Percentiles rank a stretch among this genome's conserved stretches.
These are phyloP conservation scores for Hephaestus fuliginosus DNA, from an alignment of 2,797 vertebrate genomes.

Conservation along the genomic window DNA sequence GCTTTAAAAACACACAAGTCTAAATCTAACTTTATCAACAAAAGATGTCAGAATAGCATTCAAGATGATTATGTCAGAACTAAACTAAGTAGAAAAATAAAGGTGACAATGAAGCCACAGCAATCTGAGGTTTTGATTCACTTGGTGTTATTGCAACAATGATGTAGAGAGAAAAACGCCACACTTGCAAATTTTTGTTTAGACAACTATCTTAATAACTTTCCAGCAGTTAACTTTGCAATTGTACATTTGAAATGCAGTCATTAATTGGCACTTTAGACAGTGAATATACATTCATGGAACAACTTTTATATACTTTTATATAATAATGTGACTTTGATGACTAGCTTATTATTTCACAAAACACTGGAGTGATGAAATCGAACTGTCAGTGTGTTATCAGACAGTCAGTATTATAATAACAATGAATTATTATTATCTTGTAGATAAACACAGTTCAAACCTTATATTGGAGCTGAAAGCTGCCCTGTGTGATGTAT, in stretches of 20 bases:
- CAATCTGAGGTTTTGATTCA: slow-evolving; percentile 8
- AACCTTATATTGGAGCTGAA: neutral
- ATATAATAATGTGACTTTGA: neutral
- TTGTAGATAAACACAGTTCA: neutral
- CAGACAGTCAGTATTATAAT: too few relatives aligned
- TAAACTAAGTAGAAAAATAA: neutral
- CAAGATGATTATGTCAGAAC: neutral
- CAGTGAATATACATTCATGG: neutral
- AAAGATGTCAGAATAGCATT: neutral
- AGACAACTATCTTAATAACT: neutral
- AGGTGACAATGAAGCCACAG: neutral
- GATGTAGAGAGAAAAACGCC: neutral
- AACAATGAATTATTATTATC: neutral
- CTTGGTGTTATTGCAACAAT: neutral
- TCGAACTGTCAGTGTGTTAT: neutral
- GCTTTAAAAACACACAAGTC: neutral
- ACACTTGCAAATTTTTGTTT: neutral
- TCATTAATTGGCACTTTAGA: neutral
- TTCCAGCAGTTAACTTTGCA: neutral
- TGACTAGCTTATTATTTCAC: neutral
- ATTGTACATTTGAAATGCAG: neutral
- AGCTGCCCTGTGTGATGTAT: neutral
- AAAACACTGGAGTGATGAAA: neutral
- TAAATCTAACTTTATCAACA: neutral
- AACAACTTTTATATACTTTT: neutral